Conservation (phyloP, 2,113 vertebrate species). For the Clupea harengus region DNA sequence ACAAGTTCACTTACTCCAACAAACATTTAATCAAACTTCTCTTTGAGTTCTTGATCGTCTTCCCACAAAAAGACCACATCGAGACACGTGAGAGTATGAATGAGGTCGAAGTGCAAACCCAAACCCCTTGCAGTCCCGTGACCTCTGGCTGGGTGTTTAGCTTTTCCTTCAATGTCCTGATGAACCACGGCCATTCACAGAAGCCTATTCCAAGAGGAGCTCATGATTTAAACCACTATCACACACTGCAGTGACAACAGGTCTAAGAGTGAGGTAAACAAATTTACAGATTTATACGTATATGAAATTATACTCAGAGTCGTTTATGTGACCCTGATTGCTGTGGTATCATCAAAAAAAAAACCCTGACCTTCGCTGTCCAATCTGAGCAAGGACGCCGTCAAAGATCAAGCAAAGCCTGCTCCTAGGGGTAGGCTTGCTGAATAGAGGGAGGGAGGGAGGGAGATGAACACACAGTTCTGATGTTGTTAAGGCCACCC, state of each 20-base stretch:
- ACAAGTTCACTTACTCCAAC: background rate
- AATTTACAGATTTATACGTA: background rate
- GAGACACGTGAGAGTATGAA: background rate
- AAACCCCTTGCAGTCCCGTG: background rate
- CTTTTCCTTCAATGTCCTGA: background rate
- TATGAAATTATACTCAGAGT: background rate
- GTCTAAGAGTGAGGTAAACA: too few species aligned
- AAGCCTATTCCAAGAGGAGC: too few species aligned
- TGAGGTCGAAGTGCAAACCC: background rate
- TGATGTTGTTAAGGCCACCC: constrained; percentile 11
- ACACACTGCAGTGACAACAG: too few species aligned
- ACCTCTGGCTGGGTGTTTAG: background rate
- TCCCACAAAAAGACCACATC: background rate
- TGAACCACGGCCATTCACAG: background rate
- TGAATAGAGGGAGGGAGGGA: background rate
- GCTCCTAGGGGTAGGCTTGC: background rate
- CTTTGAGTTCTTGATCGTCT: background rate
- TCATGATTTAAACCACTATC: too few species aligned
- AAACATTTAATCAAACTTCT: constrained; percentile 35
- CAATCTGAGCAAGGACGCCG: background rate
- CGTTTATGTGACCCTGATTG: background rate
- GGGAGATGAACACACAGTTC: too few species aligned
- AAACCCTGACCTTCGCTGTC: background rate
- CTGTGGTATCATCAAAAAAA: background rate
- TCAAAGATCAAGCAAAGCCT: background rate